Evolutionary conservation across 1,140 invertebrate species (phyloP), one percentile per base, ranked within the genome.

Genomic region (Leptestheria dahalacensis): DNA sequence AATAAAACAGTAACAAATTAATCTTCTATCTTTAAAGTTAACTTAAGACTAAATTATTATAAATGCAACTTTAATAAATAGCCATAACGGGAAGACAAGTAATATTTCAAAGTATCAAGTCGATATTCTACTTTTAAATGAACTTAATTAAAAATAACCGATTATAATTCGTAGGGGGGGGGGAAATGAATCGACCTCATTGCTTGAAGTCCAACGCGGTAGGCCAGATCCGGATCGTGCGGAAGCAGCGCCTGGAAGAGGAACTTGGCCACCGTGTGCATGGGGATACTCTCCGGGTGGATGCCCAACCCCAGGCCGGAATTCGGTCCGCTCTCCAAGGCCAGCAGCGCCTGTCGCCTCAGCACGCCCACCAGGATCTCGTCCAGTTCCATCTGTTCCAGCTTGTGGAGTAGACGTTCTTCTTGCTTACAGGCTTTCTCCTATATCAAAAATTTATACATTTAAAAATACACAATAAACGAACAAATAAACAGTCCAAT

Each of bases 211-310:
- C 78, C 79, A 25, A 79, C 70, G 62, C 80, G 75, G 67, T 88
- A 89, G 2, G 86, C 86, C 23, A 91, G 73, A 63, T 88, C 84
- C 1, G 80, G 77, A 71, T 88, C 82, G 64, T 80, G 78, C 9
- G 70, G 65, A 55, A 88, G 71, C 48, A 90, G 73, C 11, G 84
- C 81, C 47, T 81, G 77, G 72, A 89, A 91, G 53, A 89, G 73
- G 68, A 82, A 90, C 59, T 83, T 74, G 15, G 86, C 86, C 72
- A 88, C 86, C 26, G 84, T 87, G 68, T 89, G 86, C 77, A 88
- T 86, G n/a, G 86, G 87, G 53, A 86, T 72, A 62, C 73, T 75
- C 65, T 88, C 83, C 1, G 85, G 79, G 69, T 87, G 85, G 60
- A 88, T 82, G 18, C 80, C 81, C 50, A 81, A 77, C 24, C 85